Percentiles rank a stretch among this genome's conserved stretches.
phyloP scores from a whole-genome alignment of 2,797 vertebrate genomes.

The Agapornis canus region DNA sequence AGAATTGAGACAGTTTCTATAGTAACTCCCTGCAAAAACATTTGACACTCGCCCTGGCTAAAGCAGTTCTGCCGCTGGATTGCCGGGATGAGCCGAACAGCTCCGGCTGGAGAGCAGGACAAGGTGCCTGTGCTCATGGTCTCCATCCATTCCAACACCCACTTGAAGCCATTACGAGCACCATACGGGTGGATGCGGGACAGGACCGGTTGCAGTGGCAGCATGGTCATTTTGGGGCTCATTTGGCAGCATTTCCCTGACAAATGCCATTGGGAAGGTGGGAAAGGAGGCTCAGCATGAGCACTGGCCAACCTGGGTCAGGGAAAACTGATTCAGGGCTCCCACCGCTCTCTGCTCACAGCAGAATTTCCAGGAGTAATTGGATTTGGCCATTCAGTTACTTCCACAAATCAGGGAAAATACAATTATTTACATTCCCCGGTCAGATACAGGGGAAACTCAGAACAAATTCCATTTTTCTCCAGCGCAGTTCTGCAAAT shows the following conservation, averaged over 20 bases:
- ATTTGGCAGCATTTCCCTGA: neutral
- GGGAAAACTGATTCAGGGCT: fast-evolving
- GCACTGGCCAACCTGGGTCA: fast-evolving
- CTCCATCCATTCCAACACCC: neutral
- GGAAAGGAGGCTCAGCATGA: neutral
- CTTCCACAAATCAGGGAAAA: slow-evolving; percentile 32
- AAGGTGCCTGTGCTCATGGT: fast-evolving
- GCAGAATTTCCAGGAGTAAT: slow-evolving; percentile 2
- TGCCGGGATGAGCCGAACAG: fast-evolving
- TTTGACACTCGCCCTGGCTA: neutral
- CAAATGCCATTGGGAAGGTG: fast-evolving
- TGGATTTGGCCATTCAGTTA: slow-evolving; percentile 5
- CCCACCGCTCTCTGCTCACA: neutral
- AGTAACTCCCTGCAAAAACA: slow-evolving; percentile 47
- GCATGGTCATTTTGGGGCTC: neutral
- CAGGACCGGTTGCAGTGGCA: fast-evolving
- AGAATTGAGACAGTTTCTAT: slow-evolving; percentile 67
- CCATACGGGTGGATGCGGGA: fast-evolving
- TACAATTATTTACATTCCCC: neutral
- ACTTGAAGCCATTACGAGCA: neutral
- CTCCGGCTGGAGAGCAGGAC: fast-evolving
- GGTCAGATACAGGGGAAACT: neutral
- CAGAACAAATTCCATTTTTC: neutral
- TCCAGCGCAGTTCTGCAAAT: neutral
- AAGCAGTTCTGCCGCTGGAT: neutral